Percentiles rank a stretch among this genome's conserved stretches.
These are phyloP conservation scores for Cryptoblepharus egeriae DNA, from an alignment of 2,797 vertebrate genomes.

Conservation along the genomic window DNA sequence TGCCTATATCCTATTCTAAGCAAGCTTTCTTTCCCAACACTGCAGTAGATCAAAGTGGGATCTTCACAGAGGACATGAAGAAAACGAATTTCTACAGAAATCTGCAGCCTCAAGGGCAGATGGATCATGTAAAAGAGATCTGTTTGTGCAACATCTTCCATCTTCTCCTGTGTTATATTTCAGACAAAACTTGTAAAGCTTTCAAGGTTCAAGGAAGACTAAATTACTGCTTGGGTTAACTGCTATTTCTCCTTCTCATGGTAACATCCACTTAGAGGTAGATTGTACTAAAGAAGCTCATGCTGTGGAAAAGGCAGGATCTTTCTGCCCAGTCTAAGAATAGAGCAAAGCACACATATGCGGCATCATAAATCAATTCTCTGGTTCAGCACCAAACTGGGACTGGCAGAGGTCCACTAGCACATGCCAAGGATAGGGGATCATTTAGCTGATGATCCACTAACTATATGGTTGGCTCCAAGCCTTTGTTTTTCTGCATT, in stretches of 20 bases:
- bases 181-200: background rate
- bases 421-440: slow-evolving; percentile 13
- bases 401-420: background rate
- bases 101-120: background rate
- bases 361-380: slow-evolving; percentile 22
- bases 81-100: background rate
- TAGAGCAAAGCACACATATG: background rate
- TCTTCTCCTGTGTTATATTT: rapidly evolving
- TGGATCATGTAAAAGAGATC: background rate
- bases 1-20: background rate
- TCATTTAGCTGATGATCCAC: background rate
- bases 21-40: background rate
- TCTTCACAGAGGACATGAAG: background rate
- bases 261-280: background rate
- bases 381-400: slow-evolving; percentile 12
- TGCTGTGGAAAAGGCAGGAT: background rate
- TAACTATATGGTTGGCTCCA: background rate
- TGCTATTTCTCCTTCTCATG: background rate
- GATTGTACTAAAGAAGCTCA: slow-evolving; percentile 1
- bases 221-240: background rate
- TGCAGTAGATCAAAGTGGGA: background rate
- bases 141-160: background rate
- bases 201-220: rapidly evolving
- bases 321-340: slow-evolving; percentile 16
- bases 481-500: slow-evolving; percentile 6